These are phyloP conservation scores for Mormyrus proboscirostris DNA, from an alignment of 2,797 vertebrate genomes.

Conservation along the genomic window DNA sequence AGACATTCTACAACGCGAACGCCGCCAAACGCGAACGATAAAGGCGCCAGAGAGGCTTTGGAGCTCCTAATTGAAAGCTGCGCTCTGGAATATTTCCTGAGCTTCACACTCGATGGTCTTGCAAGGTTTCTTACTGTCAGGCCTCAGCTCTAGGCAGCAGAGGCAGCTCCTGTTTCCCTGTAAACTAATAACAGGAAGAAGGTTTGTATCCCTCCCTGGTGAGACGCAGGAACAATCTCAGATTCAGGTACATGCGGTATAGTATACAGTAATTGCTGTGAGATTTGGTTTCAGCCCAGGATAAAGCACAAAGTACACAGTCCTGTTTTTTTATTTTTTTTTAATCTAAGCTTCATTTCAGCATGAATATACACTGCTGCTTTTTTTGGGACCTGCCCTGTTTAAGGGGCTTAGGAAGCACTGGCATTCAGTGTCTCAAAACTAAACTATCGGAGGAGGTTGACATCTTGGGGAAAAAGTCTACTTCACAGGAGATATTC, in stretches of 20 bases:
- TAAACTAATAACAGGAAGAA: not conserved
- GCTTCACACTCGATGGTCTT: not conserved
- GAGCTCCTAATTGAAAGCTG: not conserved
- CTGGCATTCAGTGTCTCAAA: not conserved
- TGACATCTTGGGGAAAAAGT: not conserved
- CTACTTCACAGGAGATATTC: not conserved
- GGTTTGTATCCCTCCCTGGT: not conserved
- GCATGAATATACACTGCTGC: not conserved
- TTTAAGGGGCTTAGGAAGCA: not conserved
- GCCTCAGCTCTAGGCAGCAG: not conserved
- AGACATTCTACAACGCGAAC: not conserved
- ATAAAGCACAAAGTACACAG: not conserved
- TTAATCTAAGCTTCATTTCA: constrained; percentile 9
- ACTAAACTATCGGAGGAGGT: not conserved
- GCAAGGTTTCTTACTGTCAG: not conserved
- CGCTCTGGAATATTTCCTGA: not conserved
- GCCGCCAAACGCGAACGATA: no score
- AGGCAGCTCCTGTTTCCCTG: not conserved
- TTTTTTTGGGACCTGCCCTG: not conserved
- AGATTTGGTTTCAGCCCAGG: not conserved
- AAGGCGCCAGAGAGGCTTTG: not conserved
- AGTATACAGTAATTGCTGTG: not conserved
- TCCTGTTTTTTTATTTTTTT: not conserved
- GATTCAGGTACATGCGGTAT: not conserved
- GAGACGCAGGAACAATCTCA: constrained; percentile 2